Percentiles rank a stretch among this genome's conserved stretches.
Conservation (phyloP, 1,140 invertebrate species). For the Saxidomus purpurata region DNA sequence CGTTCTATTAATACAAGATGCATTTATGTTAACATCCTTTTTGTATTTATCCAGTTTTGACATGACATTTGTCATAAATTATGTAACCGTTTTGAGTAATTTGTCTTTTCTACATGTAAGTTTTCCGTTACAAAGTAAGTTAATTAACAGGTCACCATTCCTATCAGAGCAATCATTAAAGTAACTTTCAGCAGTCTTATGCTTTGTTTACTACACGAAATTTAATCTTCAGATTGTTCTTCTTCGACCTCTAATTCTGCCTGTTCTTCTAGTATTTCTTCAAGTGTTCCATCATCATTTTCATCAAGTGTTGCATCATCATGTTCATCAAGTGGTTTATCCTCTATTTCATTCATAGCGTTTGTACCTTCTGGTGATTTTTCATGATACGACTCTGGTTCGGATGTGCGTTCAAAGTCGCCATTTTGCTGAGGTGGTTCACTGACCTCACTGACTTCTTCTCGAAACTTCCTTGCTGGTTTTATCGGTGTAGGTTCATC, state of each 20-base stretch:
- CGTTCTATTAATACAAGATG: too few species aligned
- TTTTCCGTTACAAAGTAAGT: too few species aligned
- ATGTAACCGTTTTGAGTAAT: too few species aligned
- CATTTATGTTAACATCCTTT: too few species aligned
- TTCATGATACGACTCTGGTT: not conserved
- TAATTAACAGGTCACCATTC: too few species aligned
- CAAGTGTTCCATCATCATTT: not conserved
- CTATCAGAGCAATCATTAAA: too few species aligned
- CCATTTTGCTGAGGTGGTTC: not conserved
- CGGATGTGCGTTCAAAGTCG: not conserved
- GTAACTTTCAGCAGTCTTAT: too few species aligned
- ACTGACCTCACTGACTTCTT: not conserved
- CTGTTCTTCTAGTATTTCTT: too few species aligned
- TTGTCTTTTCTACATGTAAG: too few species aligned
- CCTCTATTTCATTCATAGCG: not conserved
- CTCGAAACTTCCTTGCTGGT: slow-evolving; percentile 50
- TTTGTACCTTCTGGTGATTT: slow-evolving; percentile 15
- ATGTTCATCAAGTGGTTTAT: not conserved
- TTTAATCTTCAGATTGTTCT: not conserved
- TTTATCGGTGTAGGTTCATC: slow-evolving; percentile 38
- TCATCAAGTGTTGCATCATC: slow-evolving; percentile 1
- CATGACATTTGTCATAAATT: too few species aligned
- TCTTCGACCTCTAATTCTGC: not conserved
- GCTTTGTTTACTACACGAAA: too few species aligned
- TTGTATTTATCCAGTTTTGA: too few species aligned